Percentiles rank a stretch among this genome's conserved stretches.
These are phyloP conservation scores for Neomorphus geoffroyi DNA, from an alignment of 2,797 vertebrate genomes.

Conservation along the genomic window DNA sequence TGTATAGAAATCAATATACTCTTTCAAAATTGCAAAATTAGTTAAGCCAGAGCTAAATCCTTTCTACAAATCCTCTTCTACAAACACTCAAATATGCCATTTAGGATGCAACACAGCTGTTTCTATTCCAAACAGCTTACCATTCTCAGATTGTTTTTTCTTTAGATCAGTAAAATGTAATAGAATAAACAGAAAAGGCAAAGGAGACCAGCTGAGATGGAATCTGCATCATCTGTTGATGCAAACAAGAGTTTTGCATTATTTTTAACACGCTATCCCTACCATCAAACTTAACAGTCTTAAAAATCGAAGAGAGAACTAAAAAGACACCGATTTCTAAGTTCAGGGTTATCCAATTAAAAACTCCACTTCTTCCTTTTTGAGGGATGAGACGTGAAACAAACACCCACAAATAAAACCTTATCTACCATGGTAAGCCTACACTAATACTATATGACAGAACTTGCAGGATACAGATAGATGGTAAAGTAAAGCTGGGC, in stretches of 20 bases:
- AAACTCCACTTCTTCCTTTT: background rate
- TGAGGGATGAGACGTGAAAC: background rate
- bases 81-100: background rate
- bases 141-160: constrained; percentile 8
- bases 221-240: background rate
- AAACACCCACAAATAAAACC: background rate
- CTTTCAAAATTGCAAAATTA: background rate
- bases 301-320: background rate
- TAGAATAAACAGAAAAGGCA: background rate
- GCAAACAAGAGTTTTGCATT: background rate
- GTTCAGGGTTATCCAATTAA: background rate
- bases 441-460: background rate
- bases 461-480: background rate
- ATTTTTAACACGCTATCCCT: background rate
- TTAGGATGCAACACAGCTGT: background rate
- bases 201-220: background rate
- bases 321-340: background rate
- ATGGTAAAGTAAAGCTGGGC: background rate
- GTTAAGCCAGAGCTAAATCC: constrained; percentile 12
- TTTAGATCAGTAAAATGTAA: background rate
- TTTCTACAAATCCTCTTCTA: constrained; percentile 15
- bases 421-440: background rate
- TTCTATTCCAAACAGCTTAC: background rate
- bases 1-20: background rate
- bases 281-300: background rate